phyloP scores from a whole-genome alignment of 2,113 vertebrate species.

The Nothocercus nigrocapillus region DNA sequence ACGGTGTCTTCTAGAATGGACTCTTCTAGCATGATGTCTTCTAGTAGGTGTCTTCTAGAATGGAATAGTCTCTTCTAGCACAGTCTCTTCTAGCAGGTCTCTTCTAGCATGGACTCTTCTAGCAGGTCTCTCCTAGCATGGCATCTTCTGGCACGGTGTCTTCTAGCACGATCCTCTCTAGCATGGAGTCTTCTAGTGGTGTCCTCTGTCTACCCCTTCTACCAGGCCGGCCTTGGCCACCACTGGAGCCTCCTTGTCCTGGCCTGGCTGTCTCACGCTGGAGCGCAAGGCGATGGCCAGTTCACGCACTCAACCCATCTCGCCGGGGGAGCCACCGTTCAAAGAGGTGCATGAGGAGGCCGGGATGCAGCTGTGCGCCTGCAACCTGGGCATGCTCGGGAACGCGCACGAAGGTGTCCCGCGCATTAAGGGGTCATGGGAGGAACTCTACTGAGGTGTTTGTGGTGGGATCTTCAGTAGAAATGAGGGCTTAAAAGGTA shows the following conservation, averaged over 20 bases:
- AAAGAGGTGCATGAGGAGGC: background rate
- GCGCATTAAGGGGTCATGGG: background rate
- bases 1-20: too few species aligned
- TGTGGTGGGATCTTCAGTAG: background rate
- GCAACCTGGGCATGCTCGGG: too few species aligned
- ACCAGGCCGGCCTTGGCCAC: background rate
- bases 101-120: too few species aligned
- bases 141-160: too few species aligned
- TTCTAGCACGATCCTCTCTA: too few species aligned
- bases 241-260: background rate
- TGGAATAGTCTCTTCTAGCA: too few species aligned
- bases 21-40: too few species aligned
- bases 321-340: background rate
- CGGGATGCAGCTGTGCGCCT: background rate
- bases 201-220: background rate
- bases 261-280: background rate
- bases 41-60: too few species aligned
- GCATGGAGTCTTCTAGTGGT: too few species aligned
- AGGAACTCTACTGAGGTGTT: background rate
- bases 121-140: too few species aligned
- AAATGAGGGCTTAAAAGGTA: background rate
- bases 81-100: too few species aligned
- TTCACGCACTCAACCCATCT: background rate
- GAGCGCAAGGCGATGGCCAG: background rate
- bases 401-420: background rate